These are phyloP conservation scores for Ctenopoma kingsleyae DNA, from an alignment of 2,797 vertebrate species.

Conservation along the genomic window DNA sequence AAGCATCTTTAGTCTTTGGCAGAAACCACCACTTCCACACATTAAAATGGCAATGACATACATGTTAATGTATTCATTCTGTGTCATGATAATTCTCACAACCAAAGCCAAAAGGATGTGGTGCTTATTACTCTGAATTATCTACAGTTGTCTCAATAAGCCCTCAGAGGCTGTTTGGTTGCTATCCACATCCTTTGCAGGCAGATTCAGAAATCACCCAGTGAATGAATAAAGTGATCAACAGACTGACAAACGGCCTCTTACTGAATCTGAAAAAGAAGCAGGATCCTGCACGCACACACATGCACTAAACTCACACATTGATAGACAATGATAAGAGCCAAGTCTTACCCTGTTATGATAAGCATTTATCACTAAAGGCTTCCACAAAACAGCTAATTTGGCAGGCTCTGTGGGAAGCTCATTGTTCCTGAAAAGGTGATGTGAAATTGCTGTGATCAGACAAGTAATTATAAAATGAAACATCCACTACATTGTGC, in stretches of 20 bases:
- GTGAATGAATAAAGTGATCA: slow-evolving; percentile 41
- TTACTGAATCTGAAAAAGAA: slow-evolving; percentile 9
- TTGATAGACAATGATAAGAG: slow-evolving; percentile 15
- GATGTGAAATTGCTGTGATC: slow-evolving; percentile 55
- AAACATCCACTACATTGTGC: slow-evolving; percentile 32
- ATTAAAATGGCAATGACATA: slow-evolving; percentile 51
- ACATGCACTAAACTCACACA: neutral
- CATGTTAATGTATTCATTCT: slow-evolving; percentile 52
- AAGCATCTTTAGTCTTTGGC: slow-evolving; percentile 48
- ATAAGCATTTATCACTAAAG: slow-evolving; percentile 49
- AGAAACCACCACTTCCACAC: slow-evolving; percentile 27
- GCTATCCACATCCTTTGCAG: slow-evolving; percentile 46
- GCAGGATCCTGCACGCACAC: neutral
- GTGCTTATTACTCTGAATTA: slow-evolving; percentile 62
- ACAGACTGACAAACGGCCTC: slow-evolving; percentile 24
- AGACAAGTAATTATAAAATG: slow-evolving; percentile 46
- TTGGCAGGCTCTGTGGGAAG: slow-evolving; percentile 46
- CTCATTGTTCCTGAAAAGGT: slow-evolving; percentile 45
- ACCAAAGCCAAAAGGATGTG: slow-evolving; percentile 48
- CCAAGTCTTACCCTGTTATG: slow-evolving; percentile 19
- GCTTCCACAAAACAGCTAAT: slow-evolving; percentile 47
- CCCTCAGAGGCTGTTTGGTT: slow-evolving; percentile 48
- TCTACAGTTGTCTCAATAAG: slow-evolving; percentile 50
- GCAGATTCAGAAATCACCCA: slow-evolving; percentile 49
- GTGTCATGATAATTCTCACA: slow-evolving; percentile 50